phyloP scores from a whole-genome alignment of 2,888 invertebrate genomes.

The Electrophaes corylata region DNA sequence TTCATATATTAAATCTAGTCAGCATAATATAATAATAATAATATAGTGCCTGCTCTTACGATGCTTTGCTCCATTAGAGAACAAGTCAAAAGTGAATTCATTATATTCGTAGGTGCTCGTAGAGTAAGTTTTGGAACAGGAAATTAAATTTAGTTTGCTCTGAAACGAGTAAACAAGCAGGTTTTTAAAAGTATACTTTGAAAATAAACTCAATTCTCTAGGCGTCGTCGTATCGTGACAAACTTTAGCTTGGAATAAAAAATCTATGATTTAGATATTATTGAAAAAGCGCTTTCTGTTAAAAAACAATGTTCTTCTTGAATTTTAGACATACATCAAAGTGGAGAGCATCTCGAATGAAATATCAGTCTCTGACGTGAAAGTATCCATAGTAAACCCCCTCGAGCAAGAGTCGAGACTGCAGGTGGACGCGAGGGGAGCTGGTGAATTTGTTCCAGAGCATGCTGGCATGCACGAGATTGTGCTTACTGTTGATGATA shows the following conservation, averaged over 20 bases:
- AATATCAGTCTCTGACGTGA: conserved; percentile 88
- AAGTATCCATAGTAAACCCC: conserved; percentile 91
- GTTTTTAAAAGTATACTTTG: conserved; percentile 15
- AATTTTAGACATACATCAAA: conserved; percentile 83
- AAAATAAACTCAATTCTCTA: neutral
- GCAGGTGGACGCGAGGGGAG: conserved; percentile 88
- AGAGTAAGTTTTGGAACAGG: conserved; percentile 32
- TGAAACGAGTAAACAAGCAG: conserved; percentile 2
- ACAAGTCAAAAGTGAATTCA: conserved; percentile 38
- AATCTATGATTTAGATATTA: too few relatives aligned
- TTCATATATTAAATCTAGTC: conserved; percentile 5
- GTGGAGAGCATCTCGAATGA: conserved; percentile 89
- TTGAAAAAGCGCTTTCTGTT: neutral
- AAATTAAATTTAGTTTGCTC: conserved; percentile 37
- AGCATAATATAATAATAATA: conserved; percentile 7
- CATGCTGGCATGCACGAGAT: conserved; percentile 97
- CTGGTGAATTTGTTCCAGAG: conserved; percentile 93
- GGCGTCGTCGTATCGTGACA: too few relatives aligned
- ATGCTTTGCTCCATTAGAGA: conserved; percentile 29
- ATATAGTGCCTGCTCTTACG: conserved; percentile 19
- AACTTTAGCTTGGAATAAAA: too few relatives aligned
- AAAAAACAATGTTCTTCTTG: neutral
- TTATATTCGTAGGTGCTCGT: conserved; percentile 24
- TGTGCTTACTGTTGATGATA: conserved; percentile 86
- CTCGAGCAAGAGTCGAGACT: conserved; percentile 87